Evolutionary conservation across 92 coral and sea anemone species (phyloP).

Genomic region (Paragorgia papillata): DNA sequence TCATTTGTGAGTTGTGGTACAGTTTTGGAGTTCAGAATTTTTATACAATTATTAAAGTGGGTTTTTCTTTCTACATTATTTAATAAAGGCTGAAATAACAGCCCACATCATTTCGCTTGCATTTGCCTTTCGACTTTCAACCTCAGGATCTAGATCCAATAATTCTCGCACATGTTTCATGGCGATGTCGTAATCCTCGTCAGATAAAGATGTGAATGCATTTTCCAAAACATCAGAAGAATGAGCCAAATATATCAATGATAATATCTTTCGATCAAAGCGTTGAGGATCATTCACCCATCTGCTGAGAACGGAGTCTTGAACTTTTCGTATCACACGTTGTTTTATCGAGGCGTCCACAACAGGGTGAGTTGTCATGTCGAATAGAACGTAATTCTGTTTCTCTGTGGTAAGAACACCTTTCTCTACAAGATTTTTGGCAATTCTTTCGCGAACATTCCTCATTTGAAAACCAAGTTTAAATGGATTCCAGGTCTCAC

Average conservation of each 20-base stretch:
- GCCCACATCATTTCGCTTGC: constrained; percentile 96
- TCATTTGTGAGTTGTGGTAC: no score
- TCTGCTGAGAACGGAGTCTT: constrained; percentile 86
- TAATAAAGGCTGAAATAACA: constrained; percentile 94
- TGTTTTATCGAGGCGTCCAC: constrained; percentile 86
- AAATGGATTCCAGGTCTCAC: constrained; percentile 98
- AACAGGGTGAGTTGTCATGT: constrained; percentile 98
- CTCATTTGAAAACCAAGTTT: constrained; percentile 92
- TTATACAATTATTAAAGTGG: constrained; percentile 9
- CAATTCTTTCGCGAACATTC: constrained; percentile 97
- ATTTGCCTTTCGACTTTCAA: constrained; percentile 79
- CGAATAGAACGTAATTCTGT: constrained; percentile 95
- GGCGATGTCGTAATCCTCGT: constrained; percentile 98
- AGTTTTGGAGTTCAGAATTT: no score
- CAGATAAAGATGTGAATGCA: constrained; percentile 95
- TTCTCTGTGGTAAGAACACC: constrained; percentile 98
- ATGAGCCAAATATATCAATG: constrained; percentile 92
- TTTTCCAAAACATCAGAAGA: constrained; percentile 98
- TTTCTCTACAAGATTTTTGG: constrained; percentile 97
- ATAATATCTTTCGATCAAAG: constrained; percentile 81
- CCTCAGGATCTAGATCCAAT: constrained; percentile 92
- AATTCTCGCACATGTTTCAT: constrained; percentile 97
- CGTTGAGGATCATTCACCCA: constrained; percentile 96
- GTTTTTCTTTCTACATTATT: no score
- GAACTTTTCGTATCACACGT: constrained; percentile 84